Percentiles rank a stretch among this genome's conserved stretches.
Conservation (phyloP, 2,888 invertebrate species). For the Formica aserva region DNA sequence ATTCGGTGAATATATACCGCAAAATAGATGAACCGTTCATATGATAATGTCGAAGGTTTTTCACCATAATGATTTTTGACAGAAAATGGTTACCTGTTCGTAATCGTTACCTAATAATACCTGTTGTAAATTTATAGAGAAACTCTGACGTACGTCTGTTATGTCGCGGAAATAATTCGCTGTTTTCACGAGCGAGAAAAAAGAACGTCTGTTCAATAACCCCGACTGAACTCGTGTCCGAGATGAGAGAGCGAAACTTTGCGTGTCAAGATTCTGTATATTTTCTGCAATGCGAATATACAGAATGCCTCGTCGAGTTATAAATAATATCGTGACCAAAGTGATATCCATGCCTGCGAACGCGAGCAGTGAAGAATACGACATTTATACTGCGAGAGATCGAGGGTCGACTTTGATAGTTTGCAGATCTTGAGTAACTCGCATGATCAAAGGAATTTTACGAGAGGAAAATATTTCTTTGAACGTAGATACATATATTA, state of each 20-base stretch:
- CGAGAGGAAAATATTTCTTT: neutral
- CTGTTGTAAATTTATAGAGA: slow-evolving; percentile 27
- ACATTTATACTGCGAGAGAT: slow-evolving; percentile 49
- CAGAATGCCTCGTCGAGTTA: slow-evolving; percentile 6
- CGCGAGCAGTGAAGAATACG: slow-evolving; percentile 56
- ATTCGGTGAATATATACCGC: slow-evolving; percentile 18
- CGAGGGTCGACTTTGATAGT: slow-evolving; percentile 52
- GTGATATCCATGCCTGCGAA: slow-evolving; percentile 53
- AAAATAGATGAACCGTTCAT: slow-evolving; percentile 12
- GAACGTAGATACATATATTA: neutral
- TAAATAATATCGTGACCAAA: slow-evolving; percentile 61
- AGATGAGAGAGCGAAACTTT: slow-evolving; percentile 13
- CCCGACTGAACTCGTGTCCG: slow-evolving; percentile 41
- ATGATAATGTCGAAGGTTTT: slow-evolving; percentile 21
- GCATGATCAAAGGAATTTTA: neutral
- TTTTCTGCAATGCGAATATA: slow-evolving; percentile 53
- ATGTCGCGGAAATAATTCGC: neutral
- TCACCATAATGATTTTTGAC: neutral
- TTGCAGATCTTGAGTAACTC: slow-evolving; percentile 50
- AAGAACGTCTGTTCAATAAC: slow-evolving; percentile 51
- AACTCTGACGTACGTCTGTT: neutral
- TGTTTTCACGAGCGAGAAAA: slow-evolving; percentile 22
- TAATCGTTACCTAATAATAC: neutral
- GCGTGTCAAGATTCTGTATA: slow-evolving; percentile 12
- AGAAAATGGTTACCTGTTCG: neutral